phyloP scores from a whole-genome alignment of 2,888 invertebrate species.

The Pterostichus madidus region DNA sequence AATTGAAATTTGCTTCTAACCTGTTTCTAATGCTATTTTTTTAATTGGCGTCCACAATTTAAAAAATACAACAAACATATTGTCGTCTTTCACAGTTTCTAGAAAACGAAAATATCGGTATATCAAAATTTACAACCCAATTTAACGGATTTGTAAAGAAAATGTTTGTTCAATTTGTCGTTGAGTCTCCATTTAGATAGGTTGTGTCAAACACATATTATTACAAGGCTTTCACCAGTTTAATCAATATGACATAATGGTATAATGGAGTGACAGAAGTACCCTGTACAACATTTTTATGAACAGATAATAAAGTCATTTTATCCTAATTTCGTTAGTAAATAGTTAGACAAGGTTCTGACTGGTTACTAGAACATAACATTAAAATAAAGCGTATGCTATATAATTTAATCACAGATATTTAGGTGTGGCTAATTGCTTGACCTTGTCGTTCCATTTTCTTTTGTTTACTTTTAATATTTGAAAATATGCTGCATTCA shows the following conservation, averaged over 20 bases:
- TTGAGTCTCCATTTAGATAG: not conserved
- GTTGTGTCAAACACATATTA: not conserved
- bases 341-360: constrained; percentile 10
- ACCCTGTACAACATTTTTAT: constrained; percentile 22
- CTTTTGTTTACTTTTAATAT: constrained; percentile 23
- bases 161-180: too few species aligned
- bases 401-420: constrained; percentile 43
- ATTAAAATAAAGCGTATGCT: constrained; percentile 21
- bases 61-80: too few species aligned
- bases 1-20: too few species aligned
- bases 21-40: too few species aligned
- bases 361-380: constrained; percentile 26
- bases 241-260: constrained; percentile 19
- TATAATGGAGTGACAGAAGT: not conserved
- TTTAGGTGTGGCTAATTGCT: constrained; percentile 34
- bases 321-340: not conserved
- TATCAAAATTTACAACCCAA: too few species aligned
- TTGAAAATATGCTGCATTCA: constrained; percentile 19
- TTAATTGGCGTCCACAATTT: too few species aligned
- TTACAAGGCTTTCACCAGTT: not conserved
- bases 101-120: too few species aligned
- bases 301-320: constrained; percentile 15
- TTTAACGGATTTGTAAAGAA: too few species aligned
- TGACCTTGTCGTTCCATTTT: constrained; percentile 35
- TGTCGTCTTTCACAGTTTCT: too few species aligned